Evolutionary conservation across 2,888 invertebrate species (phyloP).

Genomic region (Tachina lurida): DNA sequence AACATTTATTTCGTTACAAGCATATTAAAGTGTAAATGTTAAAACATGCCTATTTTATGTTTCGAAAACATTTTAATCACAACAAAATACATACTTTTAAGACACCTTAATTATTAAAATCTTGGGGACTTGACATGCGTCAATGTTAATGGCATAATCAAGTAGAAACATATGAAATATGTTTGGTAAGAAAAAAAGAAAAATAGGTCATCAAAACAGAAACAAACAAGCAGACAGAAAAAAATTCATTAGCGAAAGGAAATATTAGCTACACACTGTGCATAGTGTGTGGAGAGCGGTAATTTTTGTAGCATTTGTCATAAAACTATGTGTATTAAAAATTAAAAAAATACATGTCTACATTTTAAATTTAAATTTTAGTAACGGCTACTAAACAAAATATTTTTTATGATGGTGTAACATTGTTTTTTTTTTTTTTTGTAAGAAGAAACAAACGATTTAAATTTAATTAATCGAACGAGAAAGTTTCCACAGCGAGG

Average conservation of each 20-base stretch:
- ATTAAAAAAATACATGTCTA: background rate
- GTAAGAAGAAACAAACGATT: background rate
- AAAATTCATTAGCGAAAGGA: background rate
- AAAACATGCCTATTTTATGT: background rate
- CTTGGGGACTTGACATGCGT: background rate
- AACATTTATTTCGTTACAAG: background rate
- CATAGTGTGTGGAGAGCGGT: background rate
- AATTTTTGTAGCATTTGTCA: background rate
- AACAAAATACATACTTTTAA: background rate
- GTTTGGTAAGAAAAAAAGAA: background rate
- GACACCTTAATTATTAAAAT: background rate
- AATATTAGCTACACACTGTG: background rate
- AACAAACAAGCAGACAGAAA: background rate
- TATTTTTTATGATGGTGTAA: background rate
- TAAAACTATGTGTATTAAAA: background rate
- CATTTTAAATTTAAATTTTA: constrained; percentile 8
- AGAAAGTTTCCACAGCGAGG: background rate
- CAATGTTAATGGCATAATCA: constrained; percentile 17
- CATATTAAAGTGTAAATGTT: constrained; percentile 9
- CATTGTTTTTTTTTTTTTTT: background rate
- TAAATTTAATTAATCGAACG: constrained; percentile 1
- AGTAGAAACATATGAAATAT: background rate
- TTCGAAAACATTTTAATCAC: constrained; percentile 1
- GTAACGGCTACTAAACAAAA: background rate
- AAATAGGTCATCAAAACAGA: background rate